Evolutionary conservation across 1,140 invertebrate species (phyloP), one percentile per base, ranked within the genome.

Genomic region (Panagrolaimus sp.): DNA sequence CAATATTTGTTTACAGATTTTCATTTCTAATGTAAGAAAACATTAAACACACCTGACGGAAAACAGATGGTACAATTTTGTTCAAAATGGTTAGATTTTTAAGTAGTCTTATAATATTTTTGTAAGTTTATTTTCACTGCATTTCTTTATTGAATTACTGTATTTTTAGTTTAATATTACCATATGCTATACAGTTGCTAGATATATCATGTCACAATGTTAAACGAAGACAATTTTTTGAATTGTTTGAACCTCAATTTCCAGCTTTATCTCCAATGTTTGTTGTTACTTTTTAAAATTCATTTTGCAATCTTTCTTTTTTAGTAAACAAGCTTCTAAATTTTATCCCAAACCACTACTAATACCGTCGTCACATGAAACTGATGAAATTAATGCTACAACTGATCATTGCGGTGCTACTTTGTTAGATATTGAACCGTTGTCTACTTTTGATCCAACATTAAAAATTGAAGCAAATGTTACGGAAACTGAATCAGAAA

Each of bases 91-190:
- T 58, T 58, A 65, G 26, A n/a, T 47, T 65, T 65, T 24, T 47
- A 65, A 65, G 45, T 44, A 65, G 45, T 65, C 14, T 44, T 26
- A 6, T 65, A 12, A 12, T 65, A 47, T 26, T 65, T 24, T 47
- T 17, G 45, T 65, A 38, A 67, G 55, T 45, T 17, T 64, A 0
- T 67, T 64, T 64, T 64, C 3, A 12, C 28, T n/a, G 38, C 32
- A 10, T 43, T 65, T 47, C 10, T 21, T 14, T 14, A 12, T 58
- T 21, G 15, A 58, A 26, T 28, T 12, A 58, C 32, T 38, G 32
- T 38, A 38, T 38, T 38, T 38, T 38, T 38, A 38, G 32, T 38
- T 38, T 38, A 38, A 4, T 38, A 38, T 38, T 38, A 38, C 32
- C 32, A 38, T 38, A 7, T 38, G 32, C 32, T 38, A 38, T 7